Conservation (phyloP, 1,140 invertebrate species). For the Trachymyrmex cornetzi region DNA sequence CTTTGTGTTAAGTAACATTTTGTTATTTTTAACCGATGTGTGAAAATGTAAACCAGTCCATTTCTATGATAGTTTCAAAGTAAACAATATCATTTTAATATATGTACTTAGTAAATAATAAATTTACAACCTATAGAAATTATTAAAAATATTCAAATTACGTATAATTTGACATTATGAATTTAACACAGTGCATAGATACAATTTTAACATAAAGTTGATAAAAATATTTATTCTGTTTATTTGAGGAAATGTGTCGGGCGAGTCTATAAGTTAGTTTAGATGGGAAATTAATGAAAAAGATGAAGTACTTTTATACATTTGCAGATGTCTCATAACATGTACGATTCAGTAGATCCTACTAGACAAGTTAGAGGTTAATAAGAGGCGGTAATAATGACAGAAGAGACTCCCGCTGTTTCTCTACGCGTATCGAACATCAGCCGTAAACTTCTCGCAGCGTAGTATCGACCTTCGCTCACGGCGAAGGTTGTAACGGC, state of each 20-base stretch:
- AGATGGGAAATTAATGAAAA: not conserved
- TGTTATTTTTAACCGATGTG: no score
- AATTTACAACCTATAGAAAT: no score
- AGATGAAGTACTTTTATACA: not conserved
- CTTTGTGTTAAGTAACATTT: no score
- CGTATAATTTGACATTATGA: no score
- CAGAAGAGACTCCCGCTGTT: constrained; percentile 5
- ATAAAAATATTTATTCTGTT: not conserved
- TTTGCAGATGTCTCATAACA: not conserved
- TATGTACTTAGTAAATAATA: no score
- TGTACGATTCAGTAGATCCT: not conserved
- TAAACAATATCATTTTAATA: no score
- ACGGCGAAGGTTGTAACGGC: constrained; percentile 42
- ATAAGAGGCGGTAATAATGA: constrained; percentile 11
- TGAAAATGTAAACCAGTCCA: no score
- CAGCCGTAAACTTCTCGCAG: constrained; percentile 21
- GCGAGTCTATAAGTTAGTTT: not conserved
- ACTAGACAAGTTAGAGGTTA: not conserved
- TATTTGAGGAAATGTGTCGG: not conserved
- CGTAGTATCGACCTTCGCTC: constrained; percentile 33
- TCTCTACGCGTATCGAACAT: constrained; percentile 32
- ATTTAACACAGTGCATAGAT: not conserved
- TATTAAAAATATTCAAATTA: no score
- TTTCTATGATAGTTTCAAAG: no score
- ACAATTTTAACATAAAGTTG: not conserved